Base-by-base conservation (phyloP, 1,140 invertebrate genomes). In the Nasonia longicornis region DNA sequence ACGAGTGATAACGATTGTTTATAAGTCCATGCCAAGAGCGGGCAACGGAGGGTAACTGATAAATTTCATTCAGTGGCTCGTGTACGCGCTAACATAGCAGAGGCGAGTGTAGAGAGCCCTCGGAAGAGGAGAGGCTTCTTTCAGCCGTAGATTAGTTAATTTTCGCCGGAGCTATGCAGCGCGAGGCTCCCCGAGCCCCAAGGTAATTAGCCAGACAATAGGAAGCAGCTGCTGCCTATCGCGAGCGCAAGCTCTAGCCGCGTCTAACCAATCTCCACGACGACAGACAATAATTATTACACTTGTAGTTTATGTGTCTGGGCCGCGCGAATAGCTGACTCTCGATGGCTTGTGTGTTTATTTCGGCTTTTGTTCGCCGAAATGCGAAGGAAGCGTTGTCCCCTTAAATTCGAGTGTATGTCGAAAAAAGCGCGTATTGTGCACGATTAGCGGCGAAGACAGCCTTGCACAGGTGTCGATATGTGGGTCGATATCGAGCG, bases 201-300 rank as follows among this genome's bases (percentile, higher is more conserved):
- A 86, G 82, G 87, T 87, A 87, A 88, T 88, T 88, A 88, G 87
- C 84, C 80, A 84, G 83, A 88, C 86, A 88, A 88, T 88, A 87
- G 87, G 86, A 87, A 88, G 86, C 86, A 86, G 82, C 84, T 82
- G 79, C 79, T 83, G 84, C 83, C 86, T 85, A 86, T 87, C 86
- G 14, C 26, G 80, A 74, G 81, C 85, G 84, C 85, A 84, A 87
- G 81, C 52, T 58, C 52, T 20, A 4, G 16, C 48, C 16, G 14
- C 52, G 83, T 86, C 83, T 83, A 85, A 84, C 87, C 85, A 87
- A 87, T 87, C 86, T 87, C 77, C 83, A 58, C 20, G 67, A 26
- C 82, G 82, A 75, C 84, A 85, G 84, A 85, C 84, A 87, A 87
- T 80, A 80, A 75, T 87, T 87, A 84, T 85, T 84, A 86, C 84